These are phyloP conservation scores for Allochrocebus solatus DNA, from an alignment of 2,797 vertebrate species.

Conservation along the genomic window DNA sequence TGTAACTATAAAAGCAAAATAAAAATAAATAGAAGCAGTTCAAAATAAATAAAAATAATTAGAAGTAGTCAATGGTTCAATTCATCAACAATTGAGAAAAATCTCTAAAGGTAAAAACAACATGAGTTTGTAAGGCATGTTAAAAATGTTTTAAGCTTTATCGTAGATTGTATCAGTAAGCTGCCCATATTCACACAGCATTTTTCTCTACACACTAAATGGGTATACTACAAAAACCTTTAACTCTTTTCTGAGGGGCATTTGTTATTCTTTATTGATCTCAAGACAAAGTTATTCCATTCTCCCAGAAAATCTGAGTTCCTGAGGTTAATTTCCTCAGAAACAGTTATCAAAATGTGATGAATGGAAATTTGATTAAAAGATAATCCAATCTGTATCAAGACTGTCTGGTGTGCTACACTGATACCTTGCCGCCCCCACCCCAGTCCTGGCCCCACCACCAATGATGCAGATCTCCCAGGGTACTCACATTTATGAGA, in stretches of 20 bases:
- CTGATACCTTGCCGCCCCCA: fast-evolving
- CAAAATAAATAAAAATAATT: not conserved
- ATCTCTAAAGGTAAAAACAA: not conserved
- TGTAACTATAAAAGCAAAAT: not conserved
- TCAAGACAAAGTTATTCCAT: not conserved
- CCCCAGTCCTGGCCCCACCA: not conserved
- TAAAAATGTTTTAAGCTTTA: not conserved
- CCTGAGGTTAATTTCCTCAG: not conserved
- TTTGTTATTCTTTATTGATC: not conserved
- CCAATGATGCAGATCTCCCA: not conserved
- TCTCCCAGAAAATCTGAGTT: not conserved
- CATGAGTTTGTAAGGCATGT: not conserved
- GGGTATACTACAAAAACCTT: not conserved
- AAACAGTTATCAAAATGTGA: not conserved
- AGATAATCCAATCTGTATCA: not conserved
- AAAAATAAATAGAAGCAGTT: not conserved
- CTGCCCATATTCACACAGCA: not conserved
- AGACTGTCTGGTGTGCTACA: not conserved
- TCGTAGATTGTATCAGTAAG: not conserved
- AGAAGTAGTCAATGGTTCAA: not conserved
- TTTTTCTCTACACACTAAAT: not conserved
- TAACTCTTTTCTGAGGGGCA: not conserved
- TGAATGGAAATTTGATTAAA: not conserved
- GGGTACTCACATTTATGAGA: too few relatives aligned
- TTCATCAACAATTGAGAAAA: not conserved